Conservation (phyloP, 2,113 vertebrate genomes). For the Nycticorax nycticorax region DNA sequence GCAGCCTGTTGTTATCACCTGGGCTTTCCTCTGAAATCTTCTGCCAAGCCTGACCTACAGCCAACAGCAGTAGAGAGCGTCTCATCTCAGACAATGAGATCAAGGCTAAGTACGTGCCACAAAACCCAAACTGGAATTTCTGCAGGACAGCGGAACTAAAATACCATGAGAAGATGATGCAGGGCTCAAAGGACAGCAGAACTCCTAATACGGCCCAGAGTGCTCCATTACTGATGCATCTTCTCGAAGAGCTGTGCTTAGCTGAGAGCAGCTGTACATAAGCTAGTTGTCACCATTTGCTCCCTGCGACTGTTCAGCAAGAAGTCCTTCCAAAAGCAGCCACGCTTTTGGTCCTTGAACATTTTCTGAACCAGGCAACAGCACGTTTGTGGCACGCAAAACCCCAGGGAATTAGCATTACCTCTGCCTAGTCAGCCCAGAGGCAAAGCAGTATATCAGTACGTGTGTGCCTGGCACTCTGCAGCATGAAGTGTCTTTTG, state of each 20-base stretch:
- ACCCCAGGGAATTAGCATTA: neutral
- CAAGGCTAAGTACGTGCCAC: neutral
- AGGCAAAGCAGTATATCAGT: neutral
- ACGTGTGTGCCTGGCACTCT: rapidly evolving
- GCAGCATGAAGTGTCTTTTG: neutral
- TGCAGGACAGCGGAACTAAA: neutral
- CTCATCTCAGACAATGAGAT: neutral
- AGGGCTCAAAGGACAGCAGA: neutral
- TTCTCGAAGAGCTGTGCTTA: neutral
- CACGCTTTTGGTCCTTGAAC: neutral
- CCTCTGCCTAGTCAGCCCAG: neutral
- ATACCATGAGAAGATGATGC: neutral
- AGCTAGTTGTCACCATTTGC: neutral
- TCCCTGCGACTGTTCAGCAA: neutral
- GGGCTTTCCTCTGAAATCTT: neutral
- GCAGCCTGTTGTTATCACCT: neutral
- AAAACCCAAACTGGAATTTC: neutral
- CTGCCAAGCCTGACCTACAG: neutral
- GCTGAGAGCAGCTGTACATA: neutral
- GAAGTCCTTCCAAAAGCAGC: neutral
- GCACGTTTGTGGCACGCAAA: neutral
- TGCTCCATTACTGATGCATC: neutral
- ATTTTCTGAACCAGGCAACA: neutral
- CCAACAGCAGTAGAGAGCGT: neutral
- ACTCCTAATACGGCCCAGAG: neutral